Evolutionary conservation across 2,888 invertebrate species (phyloP).

Genomic region (Nipponacmea schrenckii): DNA sequence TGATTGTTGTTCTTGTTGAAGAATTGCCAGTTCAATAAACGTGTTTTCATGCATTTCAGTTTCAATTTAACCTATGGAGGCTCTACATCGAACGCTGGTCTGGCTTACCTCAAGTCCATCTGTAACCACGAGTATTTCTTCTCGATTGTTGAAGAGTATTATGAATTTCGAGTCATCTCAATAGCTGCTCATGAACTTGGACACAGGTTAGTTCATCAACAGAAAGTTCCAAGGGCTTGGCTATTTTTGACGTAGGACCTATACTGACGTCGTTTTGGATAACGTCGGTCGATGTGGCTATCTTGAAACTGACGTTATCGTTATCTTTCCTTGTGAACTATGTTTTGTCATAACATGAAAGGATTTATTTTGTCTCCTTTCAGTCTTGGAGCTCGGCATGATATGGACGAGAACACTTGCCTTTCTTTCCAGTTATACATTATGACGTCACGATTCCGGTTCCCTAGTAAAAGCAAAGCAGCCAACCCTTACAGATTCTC

Average conservation of each 20-base stretch:
- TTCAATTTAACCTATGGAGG: slow-evolving; percentile 38
- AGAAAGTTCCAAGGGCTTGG: not conserved
- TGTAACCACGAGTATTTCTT: slow-evolving; percentile 36
- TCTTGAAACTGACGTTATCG: not conserved
- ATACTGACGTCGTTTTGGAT: not conserved
- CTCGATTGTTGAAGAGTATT: slow-evolving; percentile 40
- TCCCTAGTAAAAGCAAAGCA: slow-evolving; percentile 30
- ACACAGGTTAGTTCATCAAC: slow-evolving; percentile 31
- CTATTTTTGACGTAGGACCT: not conserved
- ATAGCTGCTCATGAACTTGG: slow-evolving; percentile 40
- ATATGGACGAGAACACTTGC: slow-evolving; percentile 41
- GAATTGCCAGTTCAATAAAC: no score
- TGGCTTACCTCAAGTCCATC: slow-evolving; percentile 35
- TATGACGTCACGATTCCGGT: slow-evolving; percentile 40
- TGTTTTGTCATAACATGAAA: no score
- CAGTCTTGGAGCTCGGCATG: slow-evolving; percentile 38
- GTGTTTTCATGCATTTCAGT: slow-evolving; percentile 16
- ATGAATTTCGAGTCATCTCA: slow-evolving; percentile 37
- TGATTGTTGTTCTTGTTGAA: no score
- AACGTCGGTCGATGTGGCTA: no score
- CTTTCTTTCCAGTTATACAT: slow-evolving; percentile 36
- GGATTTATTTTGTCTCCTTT: not conserved
- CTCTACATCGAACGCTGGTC: slow-evolving; percentile 37
- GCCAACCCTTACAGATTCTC: slow-evolving; percentile 40
- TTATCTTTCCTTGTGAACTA: not conserved